Conservation (phyloP, 1,140 invertebrate genomes). For the Dysdera silvatica region DNA sequence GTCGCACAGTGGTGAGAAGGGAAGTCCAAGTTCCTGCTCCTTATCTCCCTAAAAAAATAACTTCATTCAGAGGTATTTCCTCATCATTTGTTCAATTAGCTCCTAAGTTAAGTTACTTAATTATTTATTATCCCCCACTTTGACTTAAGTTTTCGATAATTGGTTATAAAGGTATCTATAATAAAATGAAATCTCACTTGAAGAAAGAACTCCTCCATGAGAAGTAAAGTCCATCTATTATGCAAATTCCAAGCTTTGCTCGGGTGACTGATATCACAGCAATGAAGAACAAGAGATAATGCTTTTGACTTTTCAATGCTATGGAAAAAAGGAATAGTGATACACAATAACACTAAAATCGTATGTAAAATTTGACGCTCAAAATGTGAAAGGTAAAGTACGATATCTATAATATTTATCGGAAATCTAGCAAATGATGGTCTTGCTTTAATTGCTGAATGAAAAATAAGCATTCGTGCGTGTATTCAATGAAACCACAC, state of each 20-base stretch:
- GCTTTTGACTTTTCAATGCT: slow-evolving; percentile 84
- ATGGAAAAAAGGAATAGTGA: slow-evolving; percentile 55
- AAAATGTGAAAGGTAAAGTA: not conserved
- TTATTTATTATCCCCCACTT: too few species aligned
- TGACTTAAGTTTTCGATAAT: not conserved
- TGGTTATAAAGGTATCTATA: not conserved
- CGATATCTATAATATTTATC: not conserved
- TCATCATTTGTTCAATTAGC: too few species aligned
- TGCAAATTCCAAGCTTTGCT: slow-evolving; percentile 90
- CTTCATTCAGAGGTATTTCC: too few species aligned
- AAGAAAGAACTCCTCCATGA: slow-evolving; percentile 91
- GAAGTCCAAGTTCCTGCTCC: slow-evolving; percentile 80
- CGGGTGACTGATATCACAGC: slow-evolving; percentile 94
- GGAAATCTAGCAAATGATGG: not conserved
- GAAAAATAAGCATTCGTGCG: too few species aligned
- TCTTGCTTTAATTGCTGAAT: not conserved
- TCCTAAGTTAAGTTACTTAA: too few species aligned
- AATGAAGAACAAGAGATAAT: slow-evolving; percentile 85
- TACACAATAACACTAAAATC: too few species aligned
- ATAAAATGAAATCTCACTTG: slow-evolving; percentile 49
- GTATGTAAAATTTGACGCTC: too few species aligned
- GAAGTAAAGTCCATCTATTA: slow-evolving; percentile 77
- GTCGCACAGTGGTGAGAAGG: slow-evolving; percentile 91
- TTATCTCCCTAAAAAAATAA: slow-evolving; percentile 62
- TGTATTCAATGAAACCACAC: too few species aligned